These are phyloP conservation scores for Hydractinia symbiolongicarpus DNA, from an alignment of 30 jellyfish, hydroid and myxozoan genomes.

Conservation along the genomic window DNA sequence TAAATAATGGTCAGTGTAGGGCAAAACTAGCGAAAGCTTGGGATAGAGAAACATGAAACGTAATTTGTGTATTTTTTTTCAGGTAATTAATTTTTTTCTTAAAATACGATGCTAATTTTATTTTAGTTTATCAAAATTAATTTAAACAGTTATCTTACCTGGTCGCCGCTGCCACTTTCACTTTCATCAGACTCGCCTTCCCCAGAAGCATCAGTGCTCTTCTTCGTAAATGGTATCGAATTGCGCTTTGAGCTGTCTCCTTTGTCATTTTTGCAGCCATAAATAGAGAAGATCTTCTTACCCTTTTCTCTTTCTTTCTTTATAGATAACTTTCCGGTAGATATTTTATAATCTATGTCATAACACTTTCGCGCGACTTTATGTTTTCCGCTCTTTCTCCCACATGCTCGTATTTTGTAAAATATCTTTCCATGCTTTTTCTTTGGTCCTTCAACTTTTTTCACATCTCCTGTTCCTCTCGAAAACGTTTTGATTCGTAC, in stretches of 20 bases:
- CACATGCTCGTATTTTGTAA: constrained; percentile 17
- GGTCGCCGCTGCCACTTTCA: constrained; percentile 30
- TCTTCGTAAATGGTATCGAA: no score
- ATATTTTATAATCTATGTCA: constrained; percentile 15
- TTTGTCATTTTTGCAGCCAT: constrained; percentile 24
- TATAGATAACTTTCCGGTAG: constrained; percentile 21
- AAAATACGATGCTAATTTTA: no score
- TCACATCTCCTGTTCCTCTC: constrained; percentile 18
- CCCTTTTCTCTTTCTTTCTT: constrained; percentile 13
- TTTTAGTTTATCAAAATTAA: no score
- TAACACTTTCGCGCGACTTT: background rate
- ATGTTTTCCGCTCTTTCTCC: background rate
- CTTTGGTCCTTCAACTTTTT: constrained; percentile 25
- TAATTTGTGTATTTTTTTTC: no score
- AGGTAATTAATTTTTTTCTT: no score
- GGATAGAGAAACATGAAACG: no score
- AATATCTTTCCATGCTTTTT: background rate
- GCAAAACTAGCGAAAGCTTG: no score
- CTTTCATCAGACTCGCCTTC: constrained; percentile 17
- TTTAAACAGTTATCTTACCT: background rate
- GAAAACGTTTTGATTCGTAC: constrained; percentile 15
- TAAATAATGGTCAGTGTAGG: no score
- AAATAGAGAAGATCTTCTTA: constrained; percentile 12
- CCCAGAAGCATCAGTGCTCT: background rate
- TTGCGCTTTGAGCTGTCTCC: background rate